Evolutionary conservation across 2,888 invertebrate genomes (phyloP), one percentile per base, ranked within the genome.

Genomic region (Watsonalla binaria): DNA sequence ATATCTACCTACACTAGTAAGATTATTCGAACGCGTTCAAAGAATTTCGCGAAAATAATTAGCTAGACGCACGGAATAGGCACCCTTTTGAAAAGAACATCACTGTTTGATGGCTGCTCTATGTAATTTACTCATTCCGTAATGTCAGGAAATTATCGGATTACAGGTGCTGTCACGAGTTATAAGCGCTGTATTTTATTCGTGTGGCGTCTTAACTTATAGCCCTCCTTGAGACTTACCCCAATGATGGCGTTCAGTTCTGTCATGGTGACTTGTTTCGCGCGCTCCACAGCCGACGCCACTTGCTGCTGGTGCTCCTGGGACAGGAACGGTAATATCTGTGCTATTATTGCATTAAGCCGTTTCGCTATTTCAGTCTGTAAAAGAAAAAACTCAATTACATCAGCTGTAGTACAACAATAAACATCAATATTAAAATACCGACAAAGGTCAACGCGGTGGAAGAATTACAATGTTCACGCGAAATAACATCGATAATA

Each of bases 281-380:
- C 98, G 75, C 98, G 90, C 84, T 98, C 98, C 62, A 98, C 96
- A 7, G 98, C 97, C 59, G 96, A 95, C 47, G 96, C 96, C 63
- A 98, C 98, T 92, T 97, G 97, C 91, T 97, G 96, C 84, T 98
- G 98, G 80, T 95, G 95, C 85, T 95, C 97, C 90, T 96, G 95
- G 51, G 97, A 96, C 71, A 98, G 93, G 88, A 96, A 97, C 72
- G 97, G 98, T 84, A 98, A 93, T 78, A 98, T 96, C 92, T 98
- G 97, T 72, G 95, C 96, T 84, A 97, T 96, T 80, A 98, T 97
- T 70, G 97, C 96, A 85, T 96, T 97, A 86, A 98, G 92, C 84
- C 98, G 93, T 92, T 98, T 98, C 69, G 96, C 96, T 83, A 98
- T 97, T 92, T 98, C 98, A 91, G 97, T 97, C 97, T 98, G 94